These are phyloP conservation scores for Encarsia formosa DNA, from an alignment of 2,888 invertebrate species.

Conservation along the genomic window DNA sequence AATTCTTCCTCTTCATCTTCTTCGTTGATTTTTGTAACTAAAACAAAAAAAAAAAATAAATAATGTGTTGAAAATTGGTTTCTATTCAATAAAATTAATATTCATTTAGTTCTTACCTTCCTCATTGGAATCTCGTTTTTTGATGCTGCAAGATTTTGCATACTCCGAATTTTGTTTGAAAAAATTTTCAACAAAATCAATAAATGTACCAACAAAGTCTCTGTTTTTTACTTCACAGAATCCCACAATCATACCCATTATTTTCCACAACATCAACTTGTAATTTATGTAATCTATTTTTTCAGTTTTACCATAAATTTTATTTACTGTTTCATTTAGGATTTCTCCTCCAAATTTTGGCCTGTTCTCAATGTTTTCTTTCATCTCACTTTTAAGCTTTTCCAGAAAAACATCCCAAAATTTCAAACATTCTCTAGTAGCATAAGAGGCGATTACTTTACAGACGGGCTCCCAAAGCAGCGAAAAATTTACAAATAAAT, in stretches of 20 bases:
- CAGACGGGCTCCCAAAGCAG: constrained; percentile 82
- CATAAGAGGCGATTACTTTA: constrained; percentile 72
- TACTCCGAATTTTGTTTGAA: constrained; percentile 58
- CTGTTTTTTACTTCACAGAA: constrained; percentile 77
- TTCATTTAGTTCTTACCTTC: too few species aligned
- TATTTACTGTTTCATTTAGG: constrained; percentile 29
- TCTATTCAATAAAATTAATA: too few species aligned
- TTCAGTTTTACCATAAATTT: constrained; percentile 51
- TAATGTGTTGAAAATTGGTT: too few species aligned
- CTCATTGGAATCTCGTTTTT: constrained; percentile 32
- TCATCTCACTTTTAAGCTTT: constrained; percentile 50
- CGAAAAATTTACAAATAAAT: constrained; percentile 81
- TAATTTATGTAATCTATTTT: constrained; percentile 72
- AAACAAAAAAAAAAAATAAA: too few species aligned
- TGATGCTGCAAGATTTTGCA: constrained; percentile 57
- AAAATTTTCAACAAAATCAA: constrained; percentile 71
- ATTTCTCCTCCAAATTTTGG: constrained; percentile 44
- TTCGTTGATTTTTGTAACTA: too few species aligned
- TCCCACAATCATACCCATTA: constrained; percentile 69
- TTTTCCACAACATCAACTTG: constrained; percentile 76
- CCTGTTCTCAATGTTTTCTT: not conserved
- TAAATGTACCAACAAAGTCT: constrained; percentile 74
- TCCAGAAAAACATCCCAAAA: constrained; percentile 72
- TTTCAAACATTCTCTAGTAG: constrained; percentile 53
- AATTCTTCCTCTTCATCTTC: too few species aligned